phyloP scores from a whole-genome alignment of 2,888 invertebrate species.

The Spicauda simplicius region DNA sequence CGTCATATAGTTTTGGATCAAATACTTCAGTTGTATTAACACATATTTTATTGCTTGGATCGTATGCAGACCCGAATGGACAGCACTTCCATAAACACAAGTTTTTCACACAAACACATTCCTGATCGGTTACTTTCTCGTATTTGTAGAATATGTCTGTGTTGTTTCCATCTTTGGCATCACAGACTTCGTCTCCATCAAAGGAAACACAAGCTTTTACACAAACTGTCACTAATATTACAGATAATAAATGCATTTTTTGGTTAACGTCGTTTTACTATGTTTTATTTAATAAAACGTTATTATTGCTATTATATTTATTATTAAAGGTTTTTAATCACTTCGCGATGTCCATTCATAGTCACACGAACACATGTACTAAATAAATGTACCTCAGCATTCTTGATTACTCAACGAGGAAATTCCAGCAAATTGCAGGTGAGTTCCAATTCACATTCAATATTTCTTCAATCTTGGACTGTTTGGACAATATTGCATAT shows the following conservation, averaged over 20 bases:
- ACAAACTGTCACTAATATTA: constrained; percentile 15
- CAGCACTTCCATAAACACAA: constrained; percentile 22
- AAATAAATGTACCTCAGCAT: background rate
- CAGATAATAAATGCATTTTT: constrained; percentile 17
- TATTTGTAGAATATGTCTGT: constrained; percentile 20
- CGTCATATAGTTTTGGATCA: background rate
- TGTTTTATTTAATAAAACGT: background rate
- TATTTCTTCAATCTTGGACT: background rate
- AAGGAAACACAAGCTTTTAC: background rate
- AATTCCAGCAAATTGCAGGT: background rate
- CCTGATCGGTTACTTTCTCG: background rate
- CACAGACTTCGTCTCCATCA: background rate
- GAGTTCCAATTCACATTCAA: background rate
- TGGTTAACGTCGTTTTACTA: background rate
- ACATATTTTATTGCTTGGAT: background rate
- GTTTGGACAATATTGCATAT: too few species aligned
- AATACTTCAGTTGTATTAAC: constrained; percentile 6
- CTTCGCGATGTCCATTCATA: background rate
- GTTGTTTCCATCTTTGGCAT: background rate
- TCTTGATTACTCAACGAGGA: constrained; percentile 9
- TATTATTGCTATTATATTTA: background rate
- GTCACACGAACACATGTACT: background rate
- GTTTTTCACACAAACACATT: background rate
- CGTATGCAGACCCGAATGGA: constrained; percentile 9
- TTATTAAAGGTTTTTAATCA: background rate